phyloP scores from a whole-genome alignment of 2,797 vertebrate genomes.

The Coregonus suidteri region DNA sequence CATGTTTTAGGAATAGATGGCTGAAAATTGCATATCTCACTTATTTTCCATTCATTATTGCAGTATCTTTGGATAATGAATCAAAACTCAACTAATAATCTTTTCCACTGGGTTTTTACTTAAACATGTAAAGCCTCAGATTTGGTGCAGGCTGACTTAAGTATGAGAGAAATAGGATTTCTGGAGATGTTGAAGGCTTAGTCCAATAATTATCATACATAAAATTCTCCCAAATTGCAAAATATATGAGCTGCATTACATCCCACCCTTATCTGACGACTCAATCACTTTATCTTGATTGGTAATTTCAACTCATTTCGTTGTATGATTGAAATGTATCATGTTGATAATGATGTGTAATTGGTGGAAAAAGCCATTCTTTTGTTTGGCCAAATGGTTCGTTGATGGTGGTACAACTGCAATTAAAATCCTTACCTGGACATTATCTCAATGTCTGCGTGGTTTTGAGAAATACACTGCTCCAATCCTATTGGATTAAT shows the following conservation, averaged over 20 bases:
- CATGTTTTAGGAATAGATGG: conserved; percentile 35
- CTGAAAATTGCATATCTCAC: conserved; percentile 34
- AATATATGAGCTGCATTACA: conserved; percentile 35
- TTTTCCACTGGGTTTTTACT: conserved; percentile 17
- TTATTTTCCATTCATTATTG: conserved; percentile 51
- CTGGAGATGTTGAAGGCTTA: conserved; percentile 31
- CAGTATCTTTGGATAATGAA: conserved; percentile 39
- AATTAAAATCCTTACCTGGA: conserved; percentile 57
- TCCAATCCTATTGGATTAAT: conserved; percentile 24
- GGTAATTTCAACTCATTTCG: conserved; percentile 67
- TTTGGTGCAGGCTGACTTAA: conserved; percentile 14
- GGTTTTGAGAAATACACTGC: conserved; percentile 37
- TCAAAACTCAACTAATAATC: conserved; percentile 30
- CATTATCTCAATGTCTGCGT: conserved; percentile 44
- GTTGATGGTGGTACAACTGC: conserved; percentile 57
- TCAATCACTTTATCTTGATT: conserved; percentile 66
- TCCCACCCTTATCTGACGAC: conserved; percentile 59
- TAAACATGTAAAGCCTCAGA: background rate
- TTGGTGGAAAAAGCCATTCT: conserved; percentile 43
- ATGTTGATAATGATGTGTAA: conserved; percentile 50
- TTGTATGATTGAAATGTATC: conserved; percentile 60
- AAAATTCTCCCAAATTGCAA: conserved; percentile 45
- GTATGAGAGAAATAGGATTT: conserved; percentile 34
- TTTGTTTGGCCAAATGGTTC: conserved; percentile 66
- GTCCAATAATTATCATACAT: conserved; percentile 45